Base-by-base conservation (phyloP, 2,797 vertebrate species). In the Lepus townsendii region DNA sequence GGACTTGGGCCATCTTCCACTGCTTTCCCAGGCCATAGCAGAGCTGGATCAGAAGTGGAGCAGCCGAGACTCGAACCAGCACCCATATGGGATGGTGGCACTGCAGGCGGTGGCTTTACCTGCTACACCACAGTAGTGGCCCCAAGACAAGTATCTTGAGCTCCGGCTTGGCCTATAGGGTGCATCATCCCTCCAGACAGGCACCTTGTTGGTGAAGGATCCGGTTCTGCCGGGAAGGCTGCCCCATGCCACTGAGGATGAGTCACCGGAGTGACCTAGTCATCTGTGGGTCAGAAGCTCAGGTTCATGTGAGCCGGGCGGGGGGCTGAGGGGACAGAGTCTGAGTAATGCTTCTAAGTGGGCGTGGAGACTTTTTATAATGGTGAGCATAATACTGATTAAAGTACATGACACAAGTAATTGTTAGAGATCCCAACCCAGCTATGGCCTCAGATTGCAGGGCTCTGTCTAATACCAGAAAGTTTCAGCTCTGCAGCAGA, bases 401-500 rank as follows among this genome's bases (percentile, higher is more conserved):
- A n/a, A 91, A 91, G 89, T n/a, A 63, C 68, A 32, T 52, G 47
- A 73, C 94, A 80, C 30, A 80, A 94, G 82, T 91, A 91, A 97
- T 97, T 80, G 54, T 77, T 94, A 79, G 72, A 91, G 83, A 90
- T 32, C 60, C 1, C 91, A 77, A 72, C 1, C 17, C 75, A 94
- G 83, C 73, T 17, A 95, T 95, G 71, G 19, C 14, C 68, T 63
- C 79, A 47, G 32, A 63, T 94, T 16, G 3, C 68, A 65, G 35
- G 88, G 79, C 76, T 90, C 72, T 84, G 88, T 62, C 71, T 88
- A 96, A 66, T 62, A 76, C n/a, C 94, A 95, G 96, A 97, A 87
- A 69, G 26, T 42, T 93, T 91, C 2, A 54, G 42, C 20, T 65
- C 57, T 57, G 1, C 2, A 42, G 72, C 52, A 92, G 68, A 92